These are phyloP conservation scores for Calyptommatus sinebrachiatus DNA, from an alignment of 2,113 vertebrate genomes.

Conservation along the genomic window DNA sequence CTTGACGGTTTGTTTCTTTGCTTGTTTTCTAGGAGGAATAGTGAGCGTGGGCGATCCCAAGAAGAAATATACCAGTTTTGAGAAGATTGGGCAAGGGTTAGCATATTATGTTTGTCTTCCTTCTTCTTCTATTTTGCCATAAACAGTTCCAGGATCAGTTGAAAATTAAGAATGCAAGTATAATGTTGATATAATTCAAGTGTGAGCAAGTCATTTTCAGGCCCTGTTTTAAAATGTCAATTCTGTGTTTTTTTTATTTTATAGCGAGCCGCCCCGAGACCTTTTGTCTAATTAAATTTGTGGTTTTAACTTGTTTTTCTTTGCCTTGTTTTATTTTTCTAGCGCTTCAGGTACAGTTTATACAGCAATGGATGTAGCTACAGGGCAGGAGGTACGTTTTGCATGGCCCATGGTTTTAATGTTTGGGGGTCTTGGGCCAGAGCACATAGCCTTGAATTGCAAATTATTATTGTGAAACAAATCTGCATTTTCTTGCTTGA, in stretches of 20 bases:
- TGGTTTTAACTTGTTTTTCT: not conserved
- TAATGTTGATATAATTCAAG: too few species aligned
- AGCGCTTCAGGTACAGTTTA: constrained; percentile 96
- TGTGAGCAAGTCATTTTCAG: too few species aligned
- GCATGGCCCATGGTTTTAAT: not conserved
- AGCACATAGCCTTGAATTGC: not conserved
- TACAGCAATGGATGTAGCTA: constrained; percentile 93
- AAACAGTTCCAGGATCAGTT: too few species aligned
- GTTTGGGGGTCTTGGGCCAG: not conserved
- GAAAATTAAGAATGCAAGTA: too few species aligned
- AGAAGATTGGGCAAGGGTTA: constrained; percentile 97
- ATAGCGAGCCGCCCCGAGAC: too few species aligned
- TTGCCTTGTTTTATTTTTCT: constrained; percentile 8
- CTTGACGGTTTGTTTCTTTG: accelerated
- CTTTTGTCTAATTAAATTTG: too few species aligned
- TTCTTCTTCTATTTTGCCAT: not conserved
- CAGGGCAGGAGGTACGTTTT: constrained; percentile 89
- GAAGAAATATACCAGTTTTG: constrained; percentile 93
- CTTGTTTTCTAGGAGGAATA: constrained; percentile 79
- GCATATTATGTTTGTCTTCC: constrained; percentile 53
- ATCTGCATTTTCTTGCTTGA: not conserved
- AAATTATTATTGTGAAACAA: not conserved
- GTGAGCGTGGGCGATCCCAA: constrained; percentile 95
- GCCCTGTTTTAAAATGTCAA: too few species aligned
- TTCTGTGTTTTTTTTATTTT: too few species aligned